These are phyloP conservation scores for Picus viridis DNA, from an alignment of 2,797 vertebrate genomes.

Conservation along the genomic window DNA sequence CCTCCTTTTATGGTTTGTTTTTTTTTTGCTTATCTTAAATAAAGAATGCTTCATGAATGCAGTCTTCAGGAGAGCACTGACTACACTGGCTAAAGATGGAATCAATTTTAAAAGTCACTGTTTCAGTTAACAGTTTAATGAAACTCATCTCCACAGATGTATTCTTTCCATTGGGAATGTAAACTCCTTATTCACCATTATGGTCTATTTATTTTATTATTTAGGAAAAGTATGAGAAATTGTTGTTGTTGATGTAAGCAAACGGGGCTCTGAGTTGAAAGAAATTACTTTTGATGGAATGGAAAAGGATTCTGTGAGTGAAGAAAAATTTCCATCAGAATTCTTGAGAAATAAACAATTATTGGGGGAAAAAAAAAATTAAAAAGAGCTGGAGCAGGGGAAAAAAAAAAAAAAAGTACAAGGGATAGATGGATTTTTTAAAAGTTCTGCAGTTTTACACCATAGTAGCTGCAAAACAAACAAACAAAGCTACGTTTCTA, in stretches of 20 bases:
- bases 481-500: neutral
- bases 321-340: slow-evolving; percentile 9
- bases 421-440: too few relatives aligned
- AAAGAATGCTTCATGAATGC: slow-evolving; percentile 14
- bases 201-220: slow-evolving; percentile 45
- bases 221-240: slow-evolving; percentile 35
- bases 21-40: slow-evolving; percentile 49
- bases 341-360: slow-evolving; percentile 15
- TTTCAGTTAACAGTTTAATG: slow-evolving; percentile 57
- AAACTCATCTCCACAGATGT: slow-evolving; percentile 71
- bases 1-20: slow-evolving; percentile 34
- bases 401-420: neutral
- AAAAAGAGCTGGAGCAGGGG: neutral
- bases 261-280: slow-evolving; percentile 2
- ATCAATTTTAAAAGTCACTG: slow-evolving; percentile 62
- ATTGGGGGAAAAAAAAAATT: neutral
- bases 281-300: neutral
- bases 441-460: neutral
- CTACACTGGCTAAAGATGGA: slow-evolving; percentile 45
- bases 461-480: neutral
- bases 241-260: slow-evolving; percentile 17
- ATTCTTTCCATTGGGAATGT: slow-evolving; percentile 66
- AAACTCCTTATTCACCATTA: slow-evolving; percentile 53
- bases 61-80: neutral
- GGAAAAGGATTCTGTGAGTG: neutral